A percentile compares a stretch with the other conserved stretches of the same genome.
These are phyloP conservation scores for Mimas tiliae DNA, from an alignment of 2,888 invertebrate species.

Conservation along the genomic window DNA sequence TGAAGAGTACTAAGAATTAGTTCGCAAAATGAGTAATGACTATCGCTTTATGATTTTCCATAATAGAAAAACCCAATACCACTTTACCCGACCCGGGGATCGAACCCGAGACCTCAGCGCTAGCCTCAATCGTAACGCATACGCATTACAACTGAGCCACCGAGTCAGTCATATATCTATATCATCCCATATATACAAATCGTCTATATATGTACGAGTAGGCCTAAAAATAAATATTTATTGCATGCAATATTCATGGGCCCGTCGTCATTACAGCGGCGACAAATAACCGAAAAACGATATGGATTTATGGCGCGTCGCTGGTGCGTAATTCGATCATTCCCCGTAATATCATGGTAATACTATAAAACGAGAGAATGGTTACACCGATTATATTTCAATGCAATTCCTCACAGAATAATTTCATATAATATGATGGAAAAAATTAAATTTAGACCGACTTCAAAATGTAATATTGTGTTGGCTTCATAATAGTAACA, in stretches of 20 bases:
- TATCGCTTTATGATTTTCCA: too few relatives aligned
- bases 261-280: slow-evolving; percentile 14
- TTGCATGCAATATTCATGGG: slow-evolving; percentile 20
- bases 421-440: neutral
- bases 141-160: too few relatives aligned
- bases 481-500: too few relatives aligned
- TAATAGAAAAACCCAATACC: too few relatives aligned
- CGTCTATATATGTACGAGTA: neutral
- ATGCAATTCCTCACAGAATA: neutral
- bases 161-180: too few relatives aligned
- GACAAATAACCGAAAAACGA: slow-evolving; percentile 32
- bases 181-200: too few relatives aligned
- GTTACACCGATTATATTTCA: neutral
- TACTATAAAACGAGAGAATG: slow-evolving; percentile 28
- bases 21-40: too few relatives aligned
- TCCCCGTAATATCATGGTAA: slow-evolving; percentile 41
- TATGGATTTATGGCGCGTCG: slow-evolving; percentile 40
- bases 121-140: too few relatives aligned
- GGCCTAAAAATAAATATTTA: slow-evolving; percentile 11
- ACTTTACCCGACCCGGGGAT: too few relatives aligned
- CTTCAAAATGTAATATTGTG: too few relatives aligned
- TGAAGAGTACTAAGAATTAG: too few relatives aligned
- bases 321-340: slow-evolving; percentile 42
- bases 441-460: neutral
- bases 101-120: too few relatives aligned